Base-by-base conservation (phyloP, 37 sponge, comb jelly and placozoan genomes). In the Aphrocallistes beatrix region DNA sequence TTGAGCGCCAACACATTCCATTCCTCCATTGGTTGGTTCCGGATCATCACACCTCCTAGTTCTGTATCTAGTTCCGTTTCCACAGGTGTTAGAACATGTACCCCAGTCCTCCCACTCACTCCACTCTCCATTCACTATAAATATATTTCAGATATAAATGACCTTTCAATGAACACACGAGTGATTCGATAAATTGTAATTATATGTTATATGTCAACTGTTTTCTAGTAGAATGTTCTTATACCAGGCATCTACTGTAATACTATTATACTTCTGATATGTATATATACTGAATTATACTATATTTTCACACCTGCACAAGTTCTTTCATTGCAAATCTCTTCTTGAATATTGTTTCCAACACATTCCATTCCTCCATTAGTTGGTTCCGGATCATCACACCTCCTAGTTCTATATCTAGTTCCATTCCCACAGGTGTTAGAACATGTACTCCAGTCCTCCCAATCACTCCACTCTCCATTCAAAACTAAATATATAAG, bases 381-480 rank as follows among this genome's bases (percentile, higher is more conserved):
- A 13, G 38, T 37, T 37, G 84, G 84, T 38, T 6, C 13, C 13
- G 84, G 84, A 13, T 8, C 17, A 37, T 83, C 38, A 38, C 84
- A 83, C 39, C 8, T 40, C 10, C 84, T 37, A 37, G 84, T 38
- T 28, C 84, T 36, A 37, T 8, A 30, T 83, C 84, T 32, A 25
- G 30, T 32, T 25, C 84, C 84, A 13, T 3, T 38, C 9, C 47
- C 84, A 38, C 84, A 83, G 30, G 38, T 83, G 10, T 37, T 3
- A 10, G 84, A 30, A 38, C 84, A 83, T 16, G 9, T 37, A 8
- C 38, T 13, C 84, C 84, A 83, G 30, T 9, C 10, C 9, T 25
- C 8, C 84, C 84, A 83, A 3, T 83, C 8, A 37, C 84, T 37
- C 84, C 84, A 83, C 38, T 37, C 39, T 30, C 84, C 84, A 8